Evolutionary conservation across 2,888 invertebrate genomes (phyloP), one percentile per base, ranked within the genome.

Genomic region (Loripinus fragilis): DNA sequence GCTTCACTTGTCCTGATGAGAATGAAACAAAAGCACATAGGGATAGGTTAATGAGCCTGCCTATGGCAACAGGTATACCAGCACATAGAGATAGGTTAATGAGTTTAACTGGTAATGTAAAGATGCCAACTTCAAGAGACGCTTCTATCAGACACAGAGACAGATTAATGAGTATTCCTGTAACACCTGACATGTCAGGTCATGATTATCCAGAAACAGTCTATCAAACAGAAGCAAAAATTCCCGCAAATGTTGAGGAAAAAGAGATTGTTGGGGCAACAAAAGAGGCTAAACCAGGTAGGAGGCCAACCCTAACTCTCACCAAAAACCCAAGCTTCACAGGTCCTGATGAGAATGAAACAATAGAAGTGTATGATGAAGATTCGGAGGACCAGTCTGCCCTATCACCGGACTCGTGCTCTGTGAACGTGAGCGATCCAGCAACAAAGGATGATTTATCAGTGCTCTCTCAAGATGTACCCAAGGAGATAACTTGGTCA

Each of bases 401-500:
- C 17, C 7, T 2, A 41, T 67, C 45, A 5, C 45, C 25, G 38
- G 41, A 45, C n/a, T 41, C 12, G 5, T 35, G 25, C 65, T 67
- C 67, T 8, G 2, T 67, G 33, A 8, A 42, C 17, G 1, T 67
- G 2, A 67, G 67, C 28, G 67, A 67, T 41, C 67, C 67, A 41
- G 42, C 67, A 38, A 67, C 45, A 25, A 67, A 28, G 42, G 42
- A 42, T 67, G 67, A 67, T 67, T 8, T 67, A 10, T 38, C 35
- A 35, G 25, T 28, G 2, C 1, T 28, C 12, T 23, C 17, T 28
- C 45, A 50, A 42, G 33, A 48, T 15, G 60, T 68, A 30, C 68
- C 55, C 0, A 68, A 52, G 28, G 45, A 68, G 45, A 69, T 74
- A 12, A 52, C 30, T 2, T 69, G 50, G 68, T 50, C 66, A 38